These are phyloP conservation scores for Struthio camelus DNA, from an alignment of 2,113 vertebrate species.

Conservation along the genomic window DNA sequence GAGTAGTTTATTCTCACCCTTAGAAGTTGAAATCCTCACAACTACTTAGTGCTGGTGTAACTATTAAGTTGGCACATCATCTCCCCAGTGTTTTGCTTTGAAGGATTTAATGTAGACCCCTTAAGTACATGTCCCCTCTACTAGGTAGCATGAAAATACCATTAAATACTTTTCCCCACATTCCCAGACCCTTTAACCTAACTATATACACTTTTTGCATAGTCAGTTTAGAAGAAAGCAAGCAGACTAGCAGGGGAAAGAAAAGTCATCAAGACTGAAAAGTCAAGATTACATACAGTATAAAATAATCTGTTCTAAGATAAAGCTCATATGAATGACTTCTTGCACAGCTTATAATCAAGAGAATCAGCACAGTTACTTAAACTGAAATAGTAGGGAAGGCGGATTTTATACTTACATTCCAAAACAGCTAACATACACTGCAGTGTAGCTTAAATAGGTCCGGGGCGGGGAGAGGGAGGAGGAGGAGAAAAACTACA, in stretches of 20 bases:
- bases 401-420: background rate
- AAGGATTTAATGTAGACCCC: background rate
- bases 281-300: background rate
- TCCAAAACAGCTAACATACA: background rate
- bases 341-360: background rate
- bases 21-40: background rate
- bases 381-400: background rate
- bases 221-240: background rate
- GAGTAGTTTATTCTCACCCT: background rate
- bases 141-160: background rate
- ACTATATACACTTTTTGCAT: accelerated
- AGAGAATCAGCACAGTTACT: background rate
- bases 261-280: background rate
- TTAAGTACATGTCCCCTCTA: background rate
- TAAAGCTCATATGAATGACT: background rate
- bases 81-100: background rate
- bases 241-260: background rate
- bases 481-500: background rate
- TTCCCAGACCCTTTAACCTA: background rate
- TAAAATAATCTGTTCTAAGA: background rate
- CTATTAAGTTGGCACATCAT: background rate
- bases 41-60: background rate
- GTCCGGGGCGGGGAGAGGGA: background rate
- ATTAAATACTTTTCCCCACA: background rate
- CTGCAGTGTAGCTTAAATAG: background rate